phyloP scores from a whole-genome alignment of 2,113 vertebrate genomes.

The Chrysemys picta region DNA sequence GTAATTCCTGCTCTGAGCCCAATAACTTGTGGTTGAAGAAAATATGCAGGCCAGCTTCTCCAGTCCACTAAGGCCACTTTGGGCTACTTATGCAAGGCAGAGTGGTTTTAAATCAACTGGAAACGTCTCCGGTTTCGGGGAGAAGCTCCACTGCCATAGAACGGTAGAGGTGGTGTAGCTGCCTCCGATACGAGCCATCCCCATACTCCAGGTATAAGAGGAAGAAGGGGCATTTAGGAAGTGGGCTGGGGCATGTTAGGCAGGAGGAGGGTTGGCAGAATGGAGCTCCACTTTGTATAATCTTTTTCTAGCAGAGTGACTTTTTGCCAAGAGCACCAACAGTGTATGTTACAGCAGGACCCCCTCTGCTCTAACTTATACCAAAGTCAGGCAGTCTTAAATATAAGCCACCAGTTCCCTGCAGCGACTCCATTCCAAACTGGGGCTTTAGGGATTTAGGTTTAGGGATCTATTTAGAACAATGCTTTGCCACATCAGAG shows the following conservation, averaged over 20 bases:
- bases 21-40: not conserved
- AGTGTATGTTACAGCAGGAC: not conserved
- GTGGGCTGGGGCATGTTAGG: not conserved
- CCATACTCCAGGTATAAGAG: not conserved
- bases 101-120: not conserved
- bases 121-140: not conserved
- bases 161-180: not conserved
- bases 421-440: not conserved
- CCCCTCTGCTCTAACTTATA: not conserved
- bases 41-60: not conserved
- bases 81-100: not conserved
- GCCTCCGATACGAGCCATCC: not conserved
- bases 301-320: not conserved
- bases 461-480: not conserved
- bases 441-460: not conserved
- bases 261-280: not conserved
- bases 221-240: not conserved
- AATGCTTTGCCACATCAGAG: not conserved
- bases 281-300: not conserved
- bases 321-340: not conserved
- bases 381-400: not conserved
- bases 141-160: not conserved
- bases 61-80: not conserved
- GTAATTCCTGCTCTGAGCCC: not conserved
- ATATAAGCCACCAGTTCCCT: not conserved